phyloP scores from a whole-genome alignment of 2,888 invertebrate species.

The Pollenia griseotomentosa region DNA sequence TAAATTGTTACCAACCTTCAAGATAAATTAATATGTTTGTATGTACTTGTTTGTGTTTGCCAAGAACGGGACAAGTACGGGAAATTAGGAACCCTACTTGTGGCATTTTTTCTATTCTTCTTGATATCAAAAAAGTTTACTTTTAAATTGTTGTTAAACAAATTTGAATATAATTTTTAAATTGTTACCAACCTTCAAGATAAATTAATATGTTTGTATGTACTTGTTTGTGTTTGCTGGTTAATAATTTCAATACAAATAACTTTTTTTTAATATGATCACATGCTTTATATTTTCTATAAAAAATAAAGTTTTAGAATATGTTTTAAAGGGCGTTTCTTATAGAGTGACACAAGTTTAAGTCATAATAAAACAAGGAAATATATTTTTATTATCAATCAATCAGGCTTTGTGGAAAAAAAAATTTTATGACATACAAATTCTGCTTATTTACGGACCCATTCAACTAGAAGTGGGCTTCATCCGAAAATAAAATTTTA shows the following conservation, averaged over 20 bases:
- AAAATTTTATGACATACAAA: no score
- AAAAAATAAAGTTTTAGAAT: constrained; percentile 37
- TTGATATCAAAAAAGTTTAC: background rate
- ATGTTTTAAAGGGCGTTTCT: no score
- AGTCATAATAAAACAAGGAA: no score
- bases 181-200: constrained; percentile 39
- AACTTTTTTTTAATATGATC: constrained; percentile 28
- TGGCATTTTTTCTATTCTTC: background rate
- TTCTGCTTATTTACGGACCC: no score
- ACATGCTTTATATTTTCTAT: constrained; percentile 39
- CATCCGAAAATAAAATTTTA: no score
- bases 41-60: constrained; percentile 8
- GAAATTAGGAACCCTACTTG: no score
- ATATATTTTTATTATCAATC: no score
- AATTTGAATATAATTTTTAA: constrained; percentile 9
- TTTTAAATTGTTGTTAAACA: background rate
- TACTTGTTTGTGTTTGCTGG: constrained; percentile 13
- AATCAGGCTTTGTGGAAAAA: no score
- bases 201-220: constrained; percentile 18
- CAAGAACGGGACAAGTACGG: no score
- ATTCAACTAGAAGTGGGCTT: no score
- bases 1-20: constrained; percentile 44
- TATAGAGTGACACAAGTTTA: no score
- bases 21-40: constrained; percentile 19
- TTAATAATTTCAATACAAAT: constrained; percentile 45